Evolutionary conservation across 1,140 invertebrate genomes (phyloP), one percentile per base, ranked within the genome.

Genomic region (Pogonomyrmex barbatus): DNA sequence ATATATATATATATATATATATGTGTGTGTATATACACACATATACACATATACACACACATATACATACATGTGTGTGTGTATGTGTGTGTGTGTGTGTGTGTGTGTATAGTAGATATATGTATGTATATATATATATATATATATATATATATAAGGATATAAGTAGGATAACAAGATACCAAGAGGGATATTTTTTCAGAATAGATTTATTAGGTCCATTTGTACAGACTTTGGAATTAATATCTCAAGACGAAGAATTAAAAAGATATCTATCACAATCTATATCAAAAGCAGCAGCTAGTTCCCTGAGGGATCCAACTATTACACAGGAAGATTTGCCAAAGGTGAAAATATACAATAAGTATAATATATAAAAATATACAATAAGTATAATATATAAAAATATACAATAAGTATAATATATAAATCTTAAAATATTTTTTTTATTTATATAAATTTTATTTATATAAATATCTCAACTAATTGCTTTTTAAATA

Each of bases 261-360:
- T 90, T 96, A 2, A 96, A 95, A 84, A 90, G 89, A 52, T 94
- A 94, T 91, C 85, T 96, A 4, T 88, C 91, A 56, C 94, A 94
- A 92, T 93, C 91, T 87, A 85, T 79, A 56, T 91, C 88, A 77
- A 65, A 63, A 30, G 52, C 85, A 77, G 47, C 90, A 24, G 84
- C 83, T 83, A 87, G 79, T 70, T 84, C 89, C 24, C 36, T 88
- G 36, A 93, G 87, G 86, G 89, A 85, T 88, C 84, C 91, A 54
- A 88, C 90, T 33, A 93, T 96, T 60, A 96, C 96, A 0, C 94
- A 94, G 79, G 95, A 96, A 89, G 95, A 96, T 93, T 90, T 96
- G 73, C 94, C 95, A 87, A 93, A 95, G 90, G 95, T 96, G 91
- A 75, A 60, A 73, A 60, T 50, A 36, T 76, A 77, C 10, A 33